These are phyloP conservation scores for Metalampra italica DNA, from an alignment of 2,888 invertebrate species.

Conservation along the genomic window DNA sequence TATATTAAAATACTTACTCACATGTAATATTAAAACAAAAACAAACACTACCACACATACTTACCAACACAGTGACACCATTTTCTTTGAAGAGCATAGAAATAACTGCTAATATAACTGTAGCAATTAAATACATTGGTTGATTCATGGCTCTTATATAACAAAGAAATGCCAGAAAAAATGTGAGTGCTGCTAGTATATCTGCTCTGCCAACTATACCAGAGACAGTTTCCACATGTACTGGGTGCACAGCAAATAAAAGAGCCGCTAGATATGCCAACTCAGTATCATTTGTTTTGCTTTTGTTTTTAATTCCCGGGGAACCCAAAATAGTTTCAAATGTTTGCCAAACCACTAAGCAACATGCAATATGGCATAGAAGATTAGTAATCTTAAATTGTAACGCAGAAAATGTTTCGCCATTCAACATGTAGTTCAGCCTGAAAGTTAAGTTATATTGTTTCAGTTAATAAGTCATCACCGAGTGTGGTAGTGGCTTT, in stretches of 20 bases:
- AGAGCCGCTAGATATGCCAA: slow-evolving; percentile 82
- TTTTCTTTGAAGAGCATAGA: slow-evolving; percentile 96
- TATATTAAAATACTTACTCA: neutral
- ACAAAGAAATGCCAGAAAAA: slow-evolving; percentile 82
- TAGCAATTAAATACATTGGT: slow-evolving; percentile 34
- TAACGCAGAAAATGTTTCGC: slow-evolving; percentile 72
- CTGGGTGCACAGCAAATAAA: slow-evolving; percentile 93
- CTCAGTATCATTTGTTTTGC: slow-evolving; percentile 33
- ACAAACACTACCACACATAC: slow-evolving; percentile 29
- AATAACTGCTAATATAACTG: slow-evolving; percentile 69
- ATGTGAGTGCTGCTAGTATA: slow-evolving; percentile 88
- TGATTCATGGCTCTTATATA: slow-evolving; percentile 70
- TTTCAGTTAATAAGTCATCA: too few species aligned
- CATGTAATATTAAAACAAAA: too few species aligned
- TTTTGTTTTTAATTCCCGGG: neutral
- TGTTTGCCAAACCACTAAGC: slow-evolving; percentile 40
- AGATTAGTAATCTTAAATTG: slow-evolving; percentile 89
- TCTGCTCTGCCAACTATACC: slow-evolving; percentile 97
- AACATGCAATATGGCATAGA: slow-evolving; percentile 82
- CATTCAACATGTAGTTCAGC: slow-evolving; percentile 81
- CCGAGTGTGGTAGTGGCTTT: too few species aligned
- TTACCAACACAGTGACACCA: slow-evolving; percentile 92
- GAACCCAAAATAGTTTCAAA: slow-evolving; percentile 31
- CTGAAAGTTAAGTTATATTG: slow-evolving; percentile 57
- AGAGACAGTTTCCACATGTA: slow-evolving; percentile 95